A percentile compares a stretch with the other conserved stretches of the same genome.
Evolutionary conservation across 2,888 invertebrate species (phyloP).

Genomic region (Apeira syringaria): DNA sequence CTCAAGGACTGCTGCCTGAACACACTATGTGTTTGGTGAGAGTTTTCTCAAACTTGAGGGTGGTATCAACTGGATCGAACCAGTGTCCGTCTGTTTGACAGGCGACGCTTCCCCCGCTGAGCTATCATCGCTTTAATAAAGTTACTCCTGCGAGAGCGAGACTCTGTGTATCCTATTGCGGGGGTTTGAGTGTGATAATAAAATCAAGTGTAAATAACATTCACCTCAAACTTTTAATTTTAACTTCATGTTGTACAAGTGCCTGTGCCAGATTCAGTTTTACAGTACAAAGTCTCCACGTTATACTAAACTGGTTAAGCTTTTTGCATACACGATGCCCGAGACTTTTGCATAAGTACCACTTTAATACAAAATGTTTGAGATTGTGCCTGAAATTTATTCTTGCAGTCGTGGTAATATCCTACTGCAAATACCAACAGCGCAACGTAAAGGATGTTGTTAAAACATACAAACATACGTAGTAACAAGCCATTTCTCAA

Average conservation of each 20-base stretch:
- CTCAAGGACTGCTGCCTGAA: too few species aligned
- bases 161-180: too few species aligned
- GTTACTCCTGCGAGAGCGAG: too few species aligned
- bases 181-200: too few species aligned
- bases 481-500: too few species aligned
- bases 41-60: too few species aligned
- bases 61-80: too few species aligned
- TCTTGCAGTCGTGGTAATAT: neutral
- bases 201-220: neutral
- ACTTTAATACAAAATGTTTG: constrained; percentile 29
- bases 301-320: constrained; percentile 39
- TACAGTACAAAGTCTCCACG: constrained; percentile 12
- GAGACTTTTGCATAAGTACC: constrained; percentile 14
- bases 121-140: too few species aligned
- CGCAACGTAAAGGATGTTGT: neutral
- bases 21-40: too few species aligned
- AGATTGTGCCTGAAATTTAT: constrained; percentile 14
- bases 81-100: too few species aligned
- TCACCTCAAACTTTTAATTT: neutral
- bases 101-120: too few species aligned
- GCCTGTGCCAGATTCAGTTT: neutral
- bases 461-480: too few species aligned
- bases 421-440: neutral
- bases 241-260: neutral
- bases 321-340: constrained; percentile 40